Percentiles rank a stretch among this genome's conserved stretches.
Evolutionary conservation across 1,140 invertebrate genomes (phyloP).

Genomic region (Zaprionus lachaisei): DNA sequence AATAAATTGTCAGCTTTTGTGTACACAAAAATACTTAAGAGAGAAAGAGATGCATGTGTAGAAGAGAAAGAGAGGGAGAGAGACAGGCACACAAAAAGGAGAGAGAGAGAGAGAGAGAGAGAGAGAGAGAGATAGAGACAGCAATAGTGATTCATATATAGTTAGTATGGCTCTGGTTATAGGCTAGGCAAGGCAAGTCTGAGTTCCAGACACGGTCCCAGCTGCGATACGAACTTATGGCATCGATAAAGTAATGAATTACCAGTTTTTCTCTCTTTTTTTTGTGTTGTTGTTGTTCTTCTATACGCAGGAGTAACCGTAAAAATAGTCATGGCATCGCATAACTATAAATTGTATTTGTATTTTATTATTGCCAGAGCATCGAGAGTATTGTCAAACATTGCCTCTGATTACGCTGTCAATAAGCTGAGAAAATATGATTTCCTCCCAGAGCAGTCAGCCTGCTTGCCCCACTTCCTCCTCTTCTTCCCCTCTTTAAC

Average conservation of each 20-base stretch:
- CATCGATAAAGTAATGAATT: slow-evolving; percentile 82
- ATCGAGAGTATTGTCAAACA: slow-evolving; percentile 52
- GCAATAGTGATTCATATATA: no score
- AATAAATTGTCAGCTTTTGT: slow-evolving; percentile 78
- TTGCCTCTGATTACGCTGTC: slow-evolving; percentile 79
- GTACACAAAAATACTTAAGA: slow-evolving; percentile 41
- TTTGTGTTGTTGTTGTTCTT: slow-evolving; percentile 8
- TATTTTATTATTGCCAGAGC: slow-evolving; percentile 74
- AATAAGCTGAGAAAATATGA: slow-evolving; percentile 81
- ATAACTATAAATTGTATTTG: slow-evolving; percentile 80
- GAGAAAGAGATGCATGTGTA: slow-evolving; percentile 10
- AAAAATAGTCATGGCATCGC: slow-evolving; percentile 33
- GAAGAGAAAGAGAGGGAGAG: background rate
- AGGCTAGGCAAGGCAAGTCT: slow-evolving; percentile 2
- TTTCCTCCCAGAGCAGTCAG: slow-evolving; percentile 36
- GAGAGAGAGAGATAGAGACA: no score
- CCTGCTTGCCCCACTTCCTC: background rate
- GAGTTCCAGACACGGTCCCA: slow-evolving; percentile 53
- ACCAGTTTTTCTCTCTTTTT: slow-evolving; percentile 34
- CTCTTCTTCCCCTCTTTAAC: background rate
- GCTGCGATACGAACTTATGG: slow-evolving; percentile 69
- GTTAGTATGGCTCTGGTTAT: background rate
- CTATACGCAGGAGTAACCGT: slow-evolving; percentile 11
- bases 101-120: no score
- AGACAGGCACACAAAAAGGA: background rate